These are phyloP conservation scores for Barbus barbus DNA, from an alignment of 2,113 vertebrate genomes.

Conservation along the genomic window DNA sequence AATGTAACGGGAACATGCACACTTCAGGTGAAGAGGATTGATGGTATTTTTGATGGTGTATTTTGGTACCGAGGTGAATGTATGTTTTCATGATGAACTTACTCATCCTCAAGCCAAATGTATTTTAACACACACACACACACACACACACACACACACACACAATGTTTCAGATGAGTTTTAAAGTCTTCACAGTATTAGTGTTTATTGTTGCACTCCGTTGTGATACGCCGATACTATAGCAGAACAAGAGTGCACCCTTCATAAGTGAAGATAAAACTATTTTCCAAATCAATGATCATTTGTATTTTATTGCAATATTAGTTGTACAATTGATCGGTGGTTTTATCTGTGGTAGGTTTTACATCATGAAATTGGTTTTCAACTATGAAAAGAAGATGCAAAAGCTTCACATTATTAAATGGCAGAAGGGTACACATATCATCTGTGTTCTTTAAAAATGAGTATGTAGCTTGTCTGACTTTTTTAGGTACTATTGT, in stretches of 20 bases:
- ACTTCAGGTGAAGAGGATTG: constrained; percentile 33
- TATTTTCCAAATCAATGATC: neutral
- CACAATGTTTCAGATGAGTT: neutral
- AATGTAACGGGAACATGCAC: constrained; percentile 46
- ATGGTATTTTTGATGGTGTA: constrained; percentile 10
- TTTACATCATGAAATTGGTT: constrained; percentile 2
- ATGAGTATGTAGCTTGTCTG: constrained; percentile 48
- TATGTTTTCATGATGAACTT: no score
- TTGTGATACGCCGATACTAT: neutral
- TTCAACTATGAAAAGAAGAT: constrained; percentile 12
- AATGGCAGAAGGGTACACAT: constrained; percentile 39
- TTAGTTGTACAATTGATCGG: neutral
- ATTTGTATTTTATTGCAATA: neutral
- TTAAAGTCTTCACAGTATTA: neutral
- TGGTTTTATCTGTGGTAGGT: constrained; percentile 26
- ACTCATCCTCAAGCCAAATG: constrained; percentile 33
- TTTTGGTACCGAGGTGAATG: constrained; percentile 22
- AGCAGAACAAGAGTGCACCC: constrained; percentile 10
- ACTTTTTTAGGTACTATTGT: constrained; percentile 31
- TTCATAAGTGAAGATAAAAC: no score
- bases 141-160: neutral
- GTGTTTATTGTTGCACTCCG: constrained; percentile 19
- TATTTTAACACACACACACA: constrained; percentile 18
- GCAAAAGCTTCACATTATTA: constrained; percentile 24
- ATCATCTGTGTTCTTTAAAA: constrained; percentile 21